phyloP scores from a whole-genome alignment of 2,888 invertebrate species.

The Deilephila elpenor region DNA sequence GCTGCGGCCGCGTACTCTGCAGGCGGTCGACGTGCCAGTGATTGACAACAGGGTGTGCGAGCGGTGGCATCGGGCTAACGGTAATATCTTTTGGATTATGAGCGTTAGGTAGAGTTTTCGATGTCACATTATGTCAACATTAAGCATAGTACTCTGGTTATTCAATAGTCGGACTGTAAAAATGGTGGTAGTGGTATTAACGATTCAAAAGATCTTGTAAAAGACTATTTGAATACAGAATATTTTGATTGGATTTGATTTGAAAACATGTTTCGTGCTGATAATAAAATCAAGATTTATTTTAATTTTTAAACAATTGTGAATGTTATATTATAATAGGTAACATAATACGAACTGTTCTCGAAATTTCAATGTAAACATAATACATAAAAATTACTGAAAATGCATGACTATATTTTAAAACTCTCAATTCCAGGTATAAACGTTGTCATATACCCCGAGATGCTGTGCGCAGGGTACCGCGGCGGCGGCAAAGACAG shows the following conservation, averaged over 20 bases:
- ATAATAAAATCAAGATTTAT: too few relatives aligned
- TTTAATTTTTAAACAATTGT: too few relatives aligned
- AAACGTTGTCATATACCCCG: slow-evolving; percentile 95
- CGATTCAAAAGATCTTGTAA: too few relatives aligned
- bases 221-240: too few relatives aligned
- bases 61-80: slow-evolving; percentile 87
- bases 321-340: background rate
- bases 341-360: background rate
- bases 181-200: too few relatives aligned
- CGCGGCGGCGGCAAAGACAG: slow-evolving; percentile 94
- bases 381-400: too few relatives aligned
- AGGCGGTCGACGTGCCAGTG: slow-evolving; percentile 97
- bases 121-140: too few relatives aligned
- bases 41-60: slow-evolving; percentile 92
- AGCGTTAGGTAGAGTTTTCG: background rate
- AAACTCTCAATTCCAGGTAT: slow-evolving; percentile 83
- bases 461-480: slow-evolving; percentile 98
- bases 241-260: too few relatives aligned
- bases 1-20: slow-evolving; percentile 93
- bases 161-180: too few relatives aligned
- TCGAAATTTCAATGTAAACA: too few relatives aligned
- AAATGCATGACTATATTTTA: background rate
- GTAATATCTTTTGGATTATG: slow-evolving; percentile 52
- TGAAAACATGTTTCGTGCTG: too few relatives aligned
- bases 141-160: too few relatives aligned